These are phyloP conservation scores for Lipophrys pholis DNA, from an alignment of 2,113 vertebrate genomes.

Conservation along the genomic window DNA sequence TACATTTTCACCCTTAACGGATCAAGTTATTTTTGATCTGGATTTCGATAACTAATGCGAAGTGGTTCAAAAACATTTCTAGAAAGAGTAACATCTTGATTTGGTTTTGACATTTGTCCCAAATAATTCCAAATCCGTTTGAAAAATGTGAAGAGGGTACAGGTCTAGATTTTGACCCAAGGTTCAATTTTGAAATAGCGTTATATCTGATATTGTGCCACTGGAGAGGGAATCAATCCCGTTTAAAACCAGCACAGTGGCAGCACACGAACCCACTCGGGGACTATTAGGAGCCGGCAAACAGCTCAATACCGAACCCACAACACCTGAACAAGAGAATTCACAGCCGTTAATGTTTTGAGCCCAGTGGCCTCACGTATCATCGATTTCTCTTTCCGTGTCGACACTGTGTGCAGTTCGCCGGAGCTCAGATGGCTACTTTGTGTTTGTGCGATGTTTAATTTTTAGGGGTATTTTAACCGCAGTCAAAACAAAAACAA, in stretches of 20 bases:
- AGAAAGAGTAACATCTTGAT: too few relatives aligned
- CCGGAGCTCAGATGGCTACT: constrained; percentile 6
- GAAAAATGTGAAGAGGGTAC: too few relatives aligned
- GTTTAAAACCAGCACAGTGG: constrained; percentile 14
- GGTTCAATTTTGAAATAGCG: neutral
- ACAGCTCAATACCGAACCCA: constrained; percentile 58
- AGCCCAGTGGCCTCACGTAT: constrained; percentile 41
- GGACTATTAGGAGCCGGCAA: constrained; percentile 48
- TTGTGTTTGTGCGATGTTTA: neutral
- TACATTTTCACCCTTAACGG: too few relatives aligned
- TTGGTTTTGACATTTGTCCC: too few relatives aligned
- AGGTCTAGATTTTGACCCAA: neutral
- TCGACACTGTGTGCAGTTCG: constrained; percentile 29
- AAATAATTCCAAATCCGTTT: too few relatives aligned
- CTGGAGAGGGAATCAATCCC: constrained; percentile 29
- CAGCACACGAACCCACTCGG: constrained; percentile 4
- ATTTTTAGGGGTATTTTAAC: constrained; percentile 20
- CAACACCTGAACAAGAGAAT: constrained; percentile 58
- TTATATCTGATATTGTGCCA: constrained; percentile 11
- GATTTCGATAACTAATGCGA: too few relatives aligned
- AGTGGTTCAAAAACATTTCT: too few relatives aligned
- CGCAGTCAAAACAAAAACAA: constrained; percentile 28
- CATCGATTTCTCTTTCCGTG: constrained; percentile 48
- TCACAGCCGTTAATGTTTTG: constrained; percentile 52
- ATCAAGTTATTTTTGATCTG: too few relatives aligned